phyloP scores from a whole-genome alignment of 1,140 invertebrate genomes.

The Megathymus violae region DNA sequence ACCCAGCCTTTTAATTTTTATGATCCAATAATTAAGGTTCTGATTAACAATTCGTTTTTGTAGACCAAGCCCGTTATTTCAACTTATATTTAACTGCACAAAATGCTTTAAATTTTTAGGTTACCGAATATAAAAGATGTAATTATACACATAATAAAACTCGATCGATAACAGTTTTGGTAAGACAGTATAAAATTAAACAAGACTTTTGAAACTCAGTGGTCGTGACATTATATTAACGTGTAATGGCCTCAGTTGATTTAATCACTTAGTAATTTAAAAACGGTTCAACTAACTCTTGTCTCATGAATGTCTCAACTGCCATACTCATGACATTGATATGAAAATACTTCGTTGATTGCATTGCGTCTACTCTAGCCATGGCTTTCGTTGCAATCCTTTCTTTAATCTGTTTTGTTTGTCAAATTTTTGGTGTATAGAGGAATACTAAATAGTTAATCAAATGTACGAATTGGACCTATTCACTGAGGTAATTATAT shows the following conservation, averaged over 20 bases:
- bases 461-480: too few species aligned
- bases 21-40: slow-evolving; percentile 12
- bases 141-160: slow-evolving; percentile 20
- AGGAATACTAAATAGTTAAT: too few species aligned
- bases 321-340: not conserved
- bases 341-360: slow-evolving; percentile 3
- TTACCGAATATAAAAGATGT: not conserved
- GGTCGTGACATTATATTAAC: not conserved
- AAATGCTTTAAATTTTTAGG: slow-evolving; percentile 22
- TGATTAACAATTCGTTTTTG: slow-evolving; percentile 15
- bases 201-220: slow-evolving; percentile 9
- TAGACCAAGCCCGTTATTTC: not conserved
- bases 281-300: not conserved
- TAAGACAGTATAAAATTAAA: slow-evolving; percentile 7
- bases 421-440: too few species aligned
- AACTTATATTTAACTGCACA: not conserved
- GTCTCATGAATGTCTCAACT: not conserved
- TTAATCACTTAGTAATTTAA: slow-evolving; percentile 16
- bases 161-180: slow-evolving; percentile 9
- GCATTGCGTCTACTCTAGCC: too few species aligned
- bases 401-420: too few species aligned
- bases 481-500: too few species aligned
- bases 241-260: slow-evolving; percentile 13
- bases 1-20: slow-evolving; percentile 1
- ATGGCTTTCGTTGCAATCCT: too few species aligned